phyloP scores from a whole-genome alignment of 2,797 vertebrate species.

The Falco rusticolus region DNA sequence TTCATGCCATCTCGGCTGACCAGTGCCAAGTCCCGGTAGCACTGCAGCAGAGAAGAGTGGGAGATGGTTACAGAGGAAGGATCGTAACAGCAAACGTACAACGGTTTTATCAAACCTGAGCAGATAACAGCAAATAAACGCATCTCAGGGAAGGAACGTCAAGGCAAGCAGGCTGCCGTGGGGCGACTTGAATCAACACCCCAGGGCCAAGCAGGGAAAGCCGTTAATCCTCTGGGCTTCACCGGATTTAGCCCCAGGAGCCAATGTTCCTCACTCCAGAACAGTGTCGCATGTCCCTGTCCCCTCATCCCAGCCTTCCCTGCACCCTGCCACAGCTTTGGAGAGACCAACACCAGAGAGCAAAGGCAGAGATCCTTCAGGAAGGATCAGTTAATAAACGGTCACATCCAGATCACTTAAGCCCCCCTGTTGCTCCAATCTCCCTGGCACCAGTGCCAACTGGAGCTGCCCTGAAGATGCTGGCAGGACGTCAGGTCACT shows the following conservation, averaged over 20 bases:
- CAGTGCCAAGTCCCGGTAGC: slow-evolving; percentile 92
- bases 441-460: neutral
- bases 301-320: neutral
- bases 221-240: neutral
- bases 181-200: neutral
- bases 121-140: neutral
- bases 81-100: fast-evolving
- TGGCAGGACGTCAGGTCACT: neutral
- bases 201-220: neutral
- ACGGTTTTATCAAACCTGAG: neutral
- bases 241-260: neutral
- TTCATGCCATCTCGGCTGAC: slow-evolving; percentile 94
- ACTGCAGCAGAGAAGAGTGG: slow-evolving; percentile 70
- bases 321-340: neutral
- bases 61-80: neutral
- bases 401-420: too few relatives aligned
- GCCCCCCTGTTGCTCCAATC: fast-evolving
- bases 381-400: neutral
- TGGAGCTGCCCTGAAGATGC: neutral
- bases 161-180: neutral
- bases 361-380: neutral
- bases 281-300: neutral
- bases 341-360: neutral
- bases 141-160: neutral
- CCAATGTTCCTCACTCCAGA: neutral